phyloP scores from a whole-genome alignment of 2,113 vertebrate species.

The Tauraco erythrolophus region DNA sequence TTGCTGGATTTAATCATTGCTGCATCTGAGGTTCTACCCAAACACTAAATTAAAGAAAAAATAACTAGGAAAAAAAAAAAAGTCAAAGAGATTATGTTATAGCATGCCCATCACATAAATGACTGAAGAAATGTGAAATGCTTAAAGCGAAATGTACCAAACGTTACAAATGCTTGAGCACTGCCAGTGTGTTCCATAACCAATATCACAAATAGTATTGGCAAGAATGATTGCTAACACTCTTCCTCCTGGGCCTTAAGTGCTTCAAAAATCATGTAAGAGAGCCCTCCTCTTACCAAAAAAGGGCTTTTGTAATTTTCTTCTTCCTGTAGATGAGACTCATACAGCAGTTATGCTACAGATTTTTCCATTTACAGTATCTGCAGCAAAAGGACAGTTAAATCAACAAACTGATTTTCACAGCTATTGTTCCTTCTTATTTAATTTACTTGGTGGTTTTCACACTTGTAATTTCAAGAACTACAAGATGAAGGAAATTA shows the following conservation, averaged over 20 bases:
- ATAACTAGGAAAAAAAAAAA: background rate
- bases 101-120: background rate
- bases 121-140: background rate
- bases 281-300: background rate
- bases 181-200: background rate
- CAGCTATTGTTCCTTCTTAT: conserved; percentile 62
- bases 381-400: conserved; percentile 39
- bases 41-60: background rate
- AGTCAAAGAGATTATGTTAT: background rate
- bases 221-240: background rate
- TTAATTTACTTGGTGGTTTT: conserved; percentile 68
- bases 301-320: background rate
- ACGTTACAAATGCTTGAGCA: background rate
- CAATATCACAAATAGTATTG: background rate
- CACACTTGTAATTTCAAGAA: conserved; percentile 71
- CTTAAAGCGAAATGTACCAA: background rate
- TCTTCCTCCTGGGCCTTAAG: background rate
- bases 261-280: background rate
- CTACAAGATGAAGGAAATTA: conserved; percentile 57
- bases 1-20: background rate
- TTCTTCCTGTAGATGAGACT: background rate
- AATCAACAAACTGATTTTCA: conserved; percentile 67
- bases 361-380: conserved; percentile 51
- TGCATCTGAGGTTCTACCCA: background rate
- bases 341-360: background rate